Conservation (phyloP, 2,888 invertebrate species). For the Sesia apiformis region DNA sequence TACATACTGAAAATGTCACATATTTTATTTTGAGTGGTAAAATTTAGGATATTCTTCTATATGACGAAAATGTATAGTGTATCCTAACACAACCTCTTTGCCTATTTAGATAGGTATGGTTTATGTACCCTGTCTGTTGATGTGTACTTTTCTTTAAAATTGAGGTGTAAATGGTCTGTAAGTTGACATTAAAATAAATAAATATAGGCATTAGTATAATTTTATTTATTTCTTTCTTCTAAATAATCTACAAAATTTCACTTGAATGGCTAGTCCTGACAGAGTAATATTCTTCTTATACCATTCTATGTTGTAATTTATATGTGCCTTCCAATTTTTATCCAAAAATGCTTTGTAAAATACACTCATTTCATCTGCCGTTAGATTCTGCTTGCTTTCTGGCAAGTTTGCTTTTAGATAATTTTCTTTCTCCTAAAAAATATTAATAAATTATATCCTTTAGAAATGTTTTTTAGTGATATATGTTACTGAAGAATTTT, state of each 20-base stretch:
- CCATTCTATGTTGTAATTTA: slow-evolving; percentile 88
- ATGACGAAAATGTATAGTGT: too few relatives aligned
- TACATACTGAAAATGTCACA: too few relatives aligned
- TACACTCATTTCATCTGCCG: slow-evolving; percentile 89
- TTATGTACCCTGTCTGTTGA: too few relatives aligned
- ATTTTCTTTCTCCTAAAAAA: slow-evolving; percentile 70
- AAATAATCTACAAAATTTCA: slow-evolving; percentile 59
- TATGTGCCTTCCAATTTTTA: slow-evolving; percentile 84
- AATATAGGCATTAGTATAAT: slow-evolving; percentile 8
- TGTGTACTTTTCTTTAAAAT: too few relatives aligned
- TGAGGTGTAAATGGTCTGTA: too few relatives aligned
- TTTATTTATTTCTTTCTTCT: slow-evolving; percentile 28
- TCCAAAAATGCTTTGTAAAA: slow-evolving; percentile 91
- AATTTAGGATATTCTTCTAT: too few relatives aligned
- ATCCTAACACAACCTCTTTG: too few relatives aligned
- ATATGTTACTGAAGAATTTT: too few relatives aligned
- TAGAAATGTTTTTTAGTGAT: not conserved
- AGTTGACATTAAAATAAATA: slow-evolving; percentile 8
- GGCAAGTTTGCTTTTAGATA: slow-evolving; percentile 68
- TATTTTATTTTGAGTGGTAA: too few relatives aligned
- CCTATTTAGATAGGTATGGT: too few relatives aligned
- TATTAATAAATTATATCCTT: not conserved
- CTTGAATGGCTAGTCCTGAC: slow-evolving; percentile 75
- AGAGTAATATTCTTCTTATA: slow-evolving; percentile 84
- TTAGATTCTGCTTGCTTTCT: slow-evolving; percentile 69